These are phyloP conservation scores for Piscicola geometra DNA, from an alignment of 2,888 invertebrate species.

Conservation along the genomic window DNA sequence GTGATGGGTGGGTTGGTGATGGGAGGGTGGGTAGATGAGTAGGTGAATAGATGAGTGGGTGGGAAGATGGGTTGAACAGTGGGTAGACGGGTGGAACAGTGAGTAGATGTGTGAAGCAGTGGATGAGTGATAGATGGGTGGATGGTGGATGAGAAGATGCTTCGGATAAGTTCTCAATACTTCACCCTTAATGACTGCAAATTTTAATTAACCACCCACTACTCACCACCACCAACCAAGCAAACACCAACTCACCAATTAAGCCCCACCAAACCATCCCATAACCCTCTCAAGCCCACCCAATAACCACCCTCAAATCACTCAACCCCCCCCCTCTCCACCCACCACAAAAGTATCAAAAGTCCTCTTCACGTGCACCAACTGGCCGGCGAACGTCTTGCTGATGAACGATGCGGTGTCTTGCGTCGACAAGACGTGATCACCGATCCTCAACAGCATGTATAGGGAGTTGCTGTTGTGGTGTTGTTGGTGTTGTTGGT, in stretches of 20 bases:
- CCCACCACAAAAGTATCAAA: conserved; percentile 81
- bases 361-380: conserved; percentile 80
- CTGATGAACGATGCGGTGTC: conserved; percentile 79
- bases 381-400: conserved; percentile 77
- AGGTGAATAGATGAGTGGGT: too few relatives aligned
- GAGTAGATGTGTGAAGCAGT: neutral
- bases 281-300: neutral
- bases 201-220: too few relatives aligned
- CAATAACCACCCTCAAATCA: neutral
- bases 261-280: neutral
- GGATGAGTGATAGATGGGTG: too few relatives aligned
- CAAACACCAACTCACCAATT: neutral
- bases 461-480: conserved; percentile 79
- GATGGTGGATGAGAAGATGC: too few relatives aligned
- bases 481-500: too few relatives aligned
- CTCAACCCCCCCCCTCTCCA: conserved; percentile 33
- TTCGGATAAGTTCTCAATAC: too few relatives aligned
- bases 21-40: too few relatives aligned
- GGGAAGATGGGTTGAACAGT: too few relatives aligned
- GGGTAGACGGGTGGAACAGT: neutral
- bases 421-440: conserved; percentile 85
- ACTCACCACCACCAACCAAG: neutral
- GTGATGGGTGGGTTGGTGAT: too few relatives aligned
- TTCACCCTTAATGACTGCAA: too few relatives aligned
- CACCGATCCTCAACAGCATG: conserved; percentile 81